Base-by-base conservation (phyloP, 2,888 invertebrate genomes). In the Lacanobia oleracea region DNA sequence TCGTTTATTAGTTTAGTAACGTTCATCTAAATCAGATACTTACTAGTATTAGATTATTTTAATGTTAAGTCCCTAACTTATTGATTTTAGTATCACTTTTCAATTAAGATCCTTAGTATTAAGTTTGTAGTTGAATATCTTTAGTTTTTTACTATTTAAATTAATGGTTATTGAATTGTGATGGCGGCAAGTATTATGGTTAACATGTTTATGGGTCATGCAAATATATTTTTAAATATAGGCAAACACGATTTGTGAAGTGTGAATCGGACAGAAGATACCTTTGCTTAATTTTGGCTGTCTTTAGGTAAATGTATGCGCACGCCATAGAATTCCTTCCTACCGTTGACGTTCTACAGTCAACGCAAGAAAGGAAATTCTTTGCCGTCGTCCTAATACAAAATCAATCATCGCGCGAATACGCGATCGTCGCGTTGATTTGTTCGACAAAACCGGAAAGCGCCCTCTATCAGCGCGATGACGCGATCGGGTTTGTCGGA, bases 21-120 rank as follows among this genome's bases (percentile, higher is more conserved):
- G 54, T 71, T 53, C 43, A 76, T 81, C 21, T 71, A 60, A 81
- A 71, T 65, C 82, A 71, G 67, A 50, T 79, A 79, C 71, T 76
- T 79, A 81, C 1, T 78, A 68, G 61, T 61, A 50, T 76, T 75
- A 79, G 70, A 51, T 79, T 45, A 53, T 16, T 54, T 27, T 51
- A 27, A 43, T 56, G 37, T 63, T 78, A 70, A 70, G 45, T 5
- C n/a, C 12, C 23, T 79, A 81, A 81, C 23, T 79, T 81, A 79
- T 81, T 78, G 64, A 61, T 81, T 70, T 81, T 79, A 70, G 21
- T 48, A 53, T 60, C 59, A 60, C 10, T 50, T 71, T 78, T 75
- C 37, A 27, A 57, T 78, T 78, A 78, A 18, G 23, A 33, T 21
- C 1, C 18, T 27, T 77, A 77, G 43, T 37, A n/a, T 43, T 75